Conservation (phyloP, 2,797 vertebrate genomes). For the Anabas testudineus region DNA sequence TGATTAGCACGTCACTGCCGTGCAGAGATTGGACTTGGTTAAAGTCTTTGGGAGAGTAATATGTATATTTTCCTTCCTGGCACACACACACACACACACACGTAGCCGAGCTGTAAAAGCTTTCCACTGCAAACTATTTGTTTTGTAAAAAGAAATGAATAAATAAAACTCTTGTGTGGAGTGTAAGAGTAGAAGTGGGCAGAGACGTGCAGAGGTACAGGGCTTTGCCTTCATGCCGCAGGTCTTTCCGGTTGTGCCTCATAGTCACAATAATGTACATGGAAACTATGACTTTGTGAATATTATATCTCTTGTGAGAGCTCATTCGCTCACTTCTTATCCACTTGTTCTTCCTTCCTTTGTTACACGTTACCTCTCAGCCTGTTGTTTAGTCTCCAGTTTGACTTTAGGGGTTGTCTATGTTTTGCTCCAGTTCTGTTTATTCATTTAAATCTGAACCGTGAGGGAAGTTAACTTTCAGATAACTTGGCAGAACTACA, state of each 20-base stretch:
- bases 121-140: too few relatives aligned
- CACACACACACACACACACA: too few relatives aligned
- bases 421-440: neutral
- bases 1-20: neutral
- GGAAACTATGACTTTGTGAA: constrained; percentile 14
- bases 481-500: constrained; percentile 7
- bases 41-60: constrained; percentile 41
- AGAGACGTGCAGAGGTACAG: neutral
- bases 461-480: constrained; percentile 17
- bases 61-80: constrained; percentile 25
- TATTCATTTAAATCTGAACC: neutral
- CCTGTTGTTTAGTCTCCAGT: neutral
- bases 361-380: neutral
- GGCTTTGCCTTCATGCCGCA: constrained; percentile 5
- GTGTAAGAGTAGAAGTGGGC: neutral
- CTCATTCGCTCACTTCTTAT: neutral
- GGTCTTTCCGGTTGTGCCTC: neutral
- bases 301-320: neutral
- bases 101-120: too few relatives aligned
- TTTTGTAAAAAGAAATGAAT: too few relatives aligned
- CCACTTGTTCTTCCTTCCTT: neutral
- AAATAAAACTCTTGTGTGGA: too few relatives aligned
- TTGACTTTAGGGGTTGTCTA: neutral
- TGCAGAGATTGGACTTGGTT: neutral
- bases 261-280: neutral